phyloP scores from a whole-genome alignment of 2,113 vertebrate species.

The Lathamus discolor region DNA sequence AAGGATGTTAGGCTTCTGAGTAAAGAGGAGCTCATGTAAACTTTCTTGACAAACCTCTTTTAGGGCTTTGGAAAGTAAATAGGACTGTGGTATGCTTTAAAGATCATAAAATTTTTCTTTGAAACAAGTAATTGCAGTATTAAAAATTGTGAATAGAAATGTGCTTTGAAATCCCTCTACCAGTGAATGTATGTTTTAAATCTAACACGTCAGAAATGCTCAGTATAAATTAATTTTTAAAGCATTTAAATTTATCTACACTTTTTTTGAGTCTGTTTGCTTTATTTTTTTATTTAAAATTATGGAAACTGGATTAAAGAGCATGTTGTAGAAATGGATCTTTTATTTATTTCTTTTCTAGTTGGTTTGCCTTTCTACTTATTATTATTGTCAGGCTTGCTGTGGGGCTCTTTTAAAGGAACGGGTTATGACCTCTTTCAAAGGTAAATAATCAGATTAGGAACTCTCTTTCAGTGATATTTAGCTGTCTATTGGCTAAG shows the following conservation, averaged over 20 bases:
- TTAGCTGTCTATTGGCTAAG: neutral
- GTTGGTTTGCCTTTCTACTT: constrained; percentile 33
- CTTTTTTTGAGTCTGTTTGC: neutral
- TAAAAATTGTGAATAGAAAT: neutral
- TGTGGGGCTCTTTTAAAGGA: constrained; percentile 7
- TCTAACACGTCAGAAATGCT: neutral
- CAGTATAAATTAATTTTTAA: neutral
- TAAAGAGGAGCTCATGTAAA: neutral
- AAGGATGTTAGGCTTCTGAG: neutral
- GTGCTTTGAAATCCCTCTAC: neutral
- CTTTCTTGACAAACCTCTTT: neutral
- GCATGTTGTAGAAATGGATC: neutral
- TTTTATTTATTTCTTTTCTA: constrained; percentile 55
- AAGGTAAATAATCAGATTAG: constrained; percentile 62
- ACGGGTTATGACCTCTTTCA: constrained; percentile 56
- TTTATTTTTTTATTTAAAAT: constrained; percentile 30
- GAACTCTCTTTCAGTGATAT: constrained; percentile 16
- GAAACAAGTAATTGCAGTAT: neutral
- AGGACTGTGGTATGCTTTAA: neutral
- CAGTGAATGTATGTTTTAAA: neutral
- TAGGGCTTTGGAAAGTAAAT: neutral
- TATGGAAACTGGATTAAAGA: constrained; percentile 31
- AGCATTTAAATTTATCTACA: neutral
- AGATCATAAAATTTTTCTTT: neutral
- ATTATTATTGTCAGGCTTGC: constrained; percentile 46